Evolutionary conservation across 2,113 vertebrate species (phyloP).

Genomic region (Pao palembangensis): DNA sequence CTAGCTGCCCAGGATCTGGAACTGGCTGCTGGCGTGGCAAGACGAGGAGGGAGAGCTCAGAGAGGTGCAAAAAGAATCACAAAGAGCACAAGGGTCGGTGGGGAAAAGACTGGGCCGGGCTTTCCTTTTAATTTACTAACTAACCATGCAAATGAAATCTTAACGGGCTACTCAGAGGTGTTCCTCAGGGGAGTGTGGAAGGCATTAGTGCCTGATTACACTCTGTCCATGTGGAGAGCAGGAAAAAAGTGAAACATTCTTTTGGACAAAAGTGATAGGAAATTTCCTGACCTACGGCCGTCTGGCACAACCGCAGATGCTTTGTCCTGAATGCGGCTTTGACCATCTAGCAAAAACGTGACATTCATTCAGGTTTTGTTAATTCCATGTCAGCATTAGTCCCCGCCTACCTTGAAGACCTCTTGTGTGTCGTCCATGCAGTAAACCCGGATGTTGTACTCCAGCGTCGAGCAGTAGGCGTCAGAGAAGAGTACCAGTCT

Average conservation of each 20-base stretch:
- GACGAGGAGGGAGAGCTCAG: slow-evolving; percentile 31
- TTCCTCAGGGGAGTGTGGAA: slow-evolving; percentile 64
- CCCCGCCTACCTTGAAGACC: slow-evolving; percentile 85
- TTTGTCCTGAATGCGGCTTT: no score
- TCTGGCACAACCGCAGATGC: slow-evolving; percentile 35
- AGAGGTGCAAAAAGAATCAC: slow-evolving; percentile 25
- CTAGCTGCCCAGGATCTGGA: no score
- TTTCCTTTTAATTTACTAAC: slow-evolving; percentile 80
- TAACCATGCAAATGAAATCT: slow-evolving; percentile 82
- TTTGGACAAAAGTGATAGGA: slow-evolving; percentile 62
- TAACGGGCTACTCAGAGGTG: slow-evolving; percentile 75
- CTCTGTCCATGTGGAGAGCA: slow-evolving; percentile 58
- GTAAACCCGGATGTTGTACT: slow-evolving; percentile 96
- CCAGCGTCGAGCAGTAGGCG: slow-evolving; percentile 87
- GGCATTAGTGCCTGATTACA: slow-evolving; percentile 74
- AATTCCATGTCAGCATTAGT: slow-evolving; percentile 6
- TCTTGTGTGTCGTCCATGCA: slow-evolving; percentile 96
- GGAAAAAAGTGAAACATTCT: slow-evolving; percentile 57
- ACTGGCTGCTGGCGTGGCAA: slow-evolving; percentile 26
- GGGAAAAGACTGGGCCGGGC: slow-evolving; percentile 65
- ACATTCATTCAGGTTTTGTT: slow-evolving; percentile 19
- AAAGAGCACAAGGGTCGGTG: slow-evolving; percentile 32
- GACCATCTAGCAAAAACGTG: slow-evolving; percentile 22
- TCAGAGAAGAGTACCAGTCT: slow-evolving; percentile 94
- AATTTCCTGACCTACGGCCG: slow-evolving; percentile 52